Conservation (phyloP, 2,113 vertebrate genomes). For the Syngnathus scovelli region DNA sequence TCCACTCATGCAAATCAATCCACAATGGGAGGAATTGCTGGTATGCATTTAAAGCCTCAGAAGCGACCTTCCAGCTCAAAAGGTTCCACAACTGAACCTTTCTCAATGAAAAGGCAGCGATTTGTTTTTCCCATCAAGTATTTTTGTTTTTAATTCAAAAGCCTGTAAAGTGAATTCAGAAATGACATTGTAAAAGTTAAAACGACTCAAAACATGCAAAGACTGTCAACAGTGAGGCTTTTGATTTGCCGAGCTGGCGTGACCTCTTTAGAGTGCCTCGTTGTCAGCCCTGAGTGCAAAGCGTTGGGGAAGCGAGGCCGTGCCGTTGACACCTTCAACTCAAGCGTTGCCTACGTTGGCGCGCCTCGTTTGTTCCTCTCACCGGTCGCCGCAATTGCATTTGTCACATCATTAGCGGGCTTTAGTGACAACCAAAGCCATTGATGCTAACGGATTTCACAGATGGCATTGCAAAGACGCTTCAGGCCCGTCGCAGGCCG, state of each 20-base stretch:
- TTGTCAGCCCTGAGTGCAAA: background rate
- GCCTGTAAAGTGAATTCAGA: too few relatives aligned
- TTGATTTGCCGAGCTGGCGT: too few relatives aligned
- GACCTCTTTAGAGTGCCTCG: background rate
- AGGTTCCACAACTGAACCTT: constrained; percentile 38
- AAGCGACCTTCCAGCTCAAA: constrained; percentile 21
- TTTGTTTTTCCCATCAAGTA: constrained; percentile 15
- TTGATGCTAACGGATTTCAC: constrained; percentile 36
- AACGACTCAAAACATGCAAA: too few relatives aligned
- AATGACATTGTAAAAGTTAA: too few relatives aligned
- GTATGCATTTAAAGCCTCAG: constrained; percentile 37
- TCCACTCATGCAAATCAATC: constrained; percentile 50
- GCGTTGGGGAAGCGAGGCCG: background rate
- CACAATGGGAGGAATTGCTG: constrained; percentile 40
- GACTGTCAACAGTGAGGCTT: too few relatives aligned
- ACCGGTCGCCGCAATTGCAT: constrained; percentile 21
- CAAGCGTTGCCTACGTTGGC: background rate
- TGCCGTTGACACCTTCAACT: background rate
- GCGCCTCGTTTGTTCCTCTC: constrained; percentile 4
- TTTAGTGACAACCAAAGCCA: constrained; percentile 36
- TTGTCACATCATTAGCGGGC: constrained; percentile 43
- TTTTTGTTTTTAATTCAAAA: too few relatives aligned
- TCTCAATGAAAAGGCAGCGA: constrained; percentile 19
- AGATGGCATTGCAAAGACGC: constrained; percentile 47
- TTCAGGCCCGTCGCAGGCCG: constrained; percentile 26